Conservation (phyloP, 2,797 vertebrate species). For the Denticeps clupeoides region DNA sequence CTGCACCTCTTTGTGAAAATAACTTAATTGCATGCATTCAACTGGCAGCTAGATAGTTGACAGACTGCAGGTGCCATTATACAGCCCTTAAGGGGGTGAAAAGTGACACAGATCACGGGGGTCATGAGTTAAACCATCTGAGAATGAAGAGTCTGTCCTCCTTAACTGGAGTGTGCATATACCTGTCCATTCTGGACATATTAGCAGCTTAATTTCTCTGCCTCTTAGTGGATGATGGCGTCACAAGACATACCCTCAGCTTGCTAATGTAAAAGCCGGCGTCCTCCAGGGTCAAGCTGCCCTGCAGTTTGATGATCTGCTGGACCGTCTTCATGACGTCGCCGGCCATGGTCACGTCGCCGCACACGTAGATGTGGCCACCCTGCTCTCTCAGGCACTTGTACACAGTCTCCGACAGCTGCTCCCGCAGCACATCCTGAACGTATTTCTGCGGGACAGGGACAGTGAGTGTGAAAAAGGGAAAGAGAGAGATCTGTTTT, state of each 20-base stretch:
- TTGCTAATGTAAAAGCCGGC: slow-evolving; percentile 90
- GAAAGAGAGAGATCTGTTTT: neutral
- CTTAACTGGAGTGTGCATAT: too few relatives aligned
- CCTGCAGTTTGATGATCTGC: slow-evolving; percentile 77
- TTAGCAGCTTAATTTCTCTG: slow-evolving; percentile 25
- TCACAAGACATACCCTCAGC: slow-evolving; percentile 85
- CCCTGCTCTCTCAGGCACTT: slow-evolving; percentile 78
- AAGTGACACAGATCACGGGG: too few relatives aligned
- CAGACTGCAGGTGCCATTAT: neutral
- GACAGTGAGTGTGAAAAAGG: slow-evolving; percentile 18
- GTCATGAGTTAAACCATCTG: too few relatives aligned
- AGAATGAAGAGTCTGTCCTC: too few relatives aligned
- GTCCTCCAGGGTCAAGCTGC: slow-evolving; percentile 76
- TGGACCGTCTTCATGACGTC: slow-evolving; percentile 93
- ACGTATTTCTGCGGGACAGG: slow-evolving; percentile 78
- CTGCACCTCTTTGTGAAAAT: too few relatives aligned
- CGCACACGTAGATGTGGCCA: slow-evolving; percentile 93
- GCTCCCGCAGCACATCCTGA: slow-evolving; percentile 86
- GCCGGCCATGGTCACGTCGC: slow-evolving; percentile 94
- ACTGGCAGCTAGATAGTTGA: too few relatives aligned
- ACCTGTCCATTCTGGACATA: neutral
- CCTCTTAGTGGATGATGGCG: too few relatives aligned
- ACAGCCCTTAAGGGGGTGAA: neutral
- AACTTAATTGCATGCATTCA: too few relatives aligned
- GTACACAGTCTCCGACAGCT: slow-evolving; percentile 80